Evolutionary conservation across 2,797 vertebrate genomes (phyloP).

Genomic region (Peromyscus aztecus): DNA sequence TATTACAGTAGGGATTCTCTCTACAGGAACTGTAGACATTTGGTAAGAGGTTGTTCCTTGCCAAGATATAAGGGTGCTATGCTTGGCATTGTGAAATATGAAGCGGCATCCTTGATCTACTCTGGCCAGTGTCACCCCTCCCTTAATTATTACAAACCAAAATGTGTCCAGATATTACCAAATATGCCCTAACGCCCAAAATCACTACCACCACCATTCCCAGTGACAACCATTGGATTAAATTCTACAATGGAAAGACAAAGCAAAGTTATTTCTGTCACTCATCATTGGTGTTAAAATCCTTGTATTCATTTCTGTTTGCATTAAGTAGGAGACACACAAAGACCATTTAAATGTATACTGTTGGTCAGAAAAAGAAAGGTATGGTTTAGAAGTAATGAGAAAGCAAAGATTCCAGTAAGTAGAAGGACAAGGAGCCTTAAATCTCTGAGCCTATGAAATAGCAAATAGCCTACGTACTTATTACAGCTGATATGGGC

Average conservation of each 20-base stretch:
- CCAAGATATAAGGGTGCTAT: neutral
- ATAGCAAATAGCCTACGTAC: constrained; percentile 3
- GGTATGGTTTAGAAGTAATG: constrained; percentile 9
- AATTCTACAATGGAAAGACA: neutral
- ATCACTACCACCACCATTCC: neutral
- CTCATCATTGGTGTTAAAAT: constrained; percentile 34
- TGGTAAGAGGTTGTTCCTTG: neutral
- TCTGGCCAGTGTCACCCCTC: neutral
- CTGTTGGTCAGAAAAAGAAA: constrained; percentile 27
- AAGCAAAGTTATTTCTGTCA: constrained; percentile 4
- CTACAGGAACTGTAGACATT: neutral
- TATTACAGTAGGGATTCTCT: neutral
- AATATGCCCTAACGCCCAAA: neutral
- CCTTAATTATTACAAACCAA: neutral
- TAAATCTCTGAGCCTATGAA: constrained; percentile 3
- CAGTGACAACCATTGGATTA: constrained; percentile 22
- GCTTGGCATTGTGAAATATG: neutral
- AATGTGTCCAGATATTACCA: neutral
- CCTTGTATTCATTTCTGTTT: constrained; percentile 11
- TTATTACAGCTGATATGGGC: neutral
- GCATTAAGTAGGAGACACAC: neutral
- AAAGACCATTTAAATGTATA: constrained; percentile 38
- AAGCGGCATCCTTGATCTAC: neutral
- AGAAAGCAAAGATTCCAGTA: constrained; percentile 47
- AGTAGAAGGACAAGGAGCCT: constrained; percentile 7